These are phyloP conservation scores for Mesochorus sp. DNA, from an alignment of 2,888 invertebrate genomes.

Conservation along the genomic window DNA sequence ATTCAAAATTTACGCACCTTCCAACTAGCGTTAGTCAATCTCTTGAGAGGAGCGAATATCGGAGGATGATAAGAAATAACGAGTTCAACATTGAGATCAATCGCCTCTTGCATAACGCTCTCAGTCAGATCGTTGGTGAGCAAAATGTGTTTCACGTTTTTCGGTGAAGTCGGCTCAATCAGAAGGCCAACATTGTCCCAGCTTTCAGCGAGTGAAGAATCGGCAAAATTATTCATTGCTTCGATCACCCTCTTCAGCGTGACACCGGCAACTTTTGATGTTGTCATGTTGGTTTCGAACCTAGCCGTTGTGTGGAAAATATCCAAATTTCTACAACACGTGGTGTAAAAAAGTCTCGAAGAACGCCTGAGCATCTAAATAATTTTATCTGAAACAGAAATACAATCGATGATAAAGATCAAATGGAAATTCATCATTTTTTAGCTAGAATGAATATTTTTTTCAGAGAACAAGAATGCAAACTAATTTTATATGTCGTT, in stretches of 20 bases:
- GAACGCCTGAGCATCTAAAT: conserved; percentile 22
- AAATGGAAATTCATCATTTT: too few species aligned
- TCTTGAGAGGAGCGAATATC: conserved; percentile 93
- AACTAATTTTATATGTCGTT: too few species aligned
- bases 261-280: conserved; percentile 77
- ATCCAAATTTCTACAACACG: not conserved
- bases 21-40: conserved; percentile 86
- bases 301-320: not conserved
- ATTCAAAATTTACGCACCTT: conserved; percentile 86
- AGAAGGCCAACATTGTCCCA: conserved; percentile 98
- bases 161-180: conserved; percentile 87
- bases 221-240: conserved; percentile 88
- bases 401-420: not conserved
- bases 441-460: too few species aligned
- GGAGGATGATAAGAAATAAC: conserved; percentile 98
- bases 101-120: conserved; percentile 92
- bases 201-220: conserved; percentile 88
- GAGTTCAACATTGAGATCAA: conserved; percentile 87
- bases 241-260: conserved; percentile 83
- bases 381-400: conserved; percentile 20
- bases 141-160: conserved; percentile 86
- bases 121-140: conserved; percentile 97
- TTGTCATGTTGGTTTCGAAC: conserved; percentile 39
- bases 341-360: not conserved
- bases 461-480: too few species aligned